Evolutionary conservation across 2,113 vertebrate species (phyloP), one percentile per base, ranked within the genome.

Genomic region (Collichthys lucidus): DNA sequence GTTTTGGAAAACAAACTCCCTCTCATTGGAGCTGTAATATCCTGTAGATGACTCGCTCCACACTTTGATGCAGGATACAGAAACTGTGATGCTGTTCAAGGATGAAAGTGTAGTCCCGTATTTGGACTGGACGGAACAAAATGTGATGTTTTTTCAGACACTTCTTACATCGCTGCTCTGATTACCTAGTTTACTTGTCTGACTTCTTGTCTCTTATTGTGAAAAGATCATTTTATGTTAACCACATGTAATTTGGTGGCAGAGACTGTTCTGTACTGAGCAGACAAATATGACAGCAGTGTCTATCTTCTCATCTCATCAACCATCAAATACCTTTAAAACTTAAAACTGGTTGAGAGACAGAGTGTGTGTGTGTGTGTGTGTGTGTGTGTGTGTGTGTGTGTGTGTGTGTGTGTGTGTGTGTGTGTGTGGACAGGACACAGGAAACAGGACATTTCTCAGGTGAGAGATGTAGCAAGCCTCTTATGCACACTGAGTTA

Each of bases 1-100:
- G 52, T 68, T 77, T 66, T 56, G 71, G 15, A 62, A 80, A 70
- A 74, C 42, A 69, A 72, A 46, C 50, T 8, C 19, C 9, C 1
- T 17, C n/a, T 31, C 1, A 46, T 7, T 52, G 52, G 29, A 44
- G 55, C 20, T 53, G 17, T 29, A 68, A 5, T 16, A 40, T 63
- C 15, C n/a, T 16, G 31, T n/a, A 2, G 20, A 52, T 69, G 35
- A 22, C 44, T 31, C 7, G 24, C 22, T 74, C 57, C 9, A 40
- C 55, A 22, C 14, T 44, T 60, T 53, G 46, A 22, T 22, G n/a
- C 16, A 52, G 22, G 5, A 24, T 19, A 50, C 11, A 46, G 44
- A 11, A 50, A 50, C 40, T 20, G 16, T 20, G 17, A 31, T 12
- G 11, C 19, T 0, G 7, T 42, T 20, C 24, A 11, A 57, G 19